phyloP scores from a whole-genome alignment of 2,797 vertebrate species.

The Percopsis omiscomaycus region DNA sequence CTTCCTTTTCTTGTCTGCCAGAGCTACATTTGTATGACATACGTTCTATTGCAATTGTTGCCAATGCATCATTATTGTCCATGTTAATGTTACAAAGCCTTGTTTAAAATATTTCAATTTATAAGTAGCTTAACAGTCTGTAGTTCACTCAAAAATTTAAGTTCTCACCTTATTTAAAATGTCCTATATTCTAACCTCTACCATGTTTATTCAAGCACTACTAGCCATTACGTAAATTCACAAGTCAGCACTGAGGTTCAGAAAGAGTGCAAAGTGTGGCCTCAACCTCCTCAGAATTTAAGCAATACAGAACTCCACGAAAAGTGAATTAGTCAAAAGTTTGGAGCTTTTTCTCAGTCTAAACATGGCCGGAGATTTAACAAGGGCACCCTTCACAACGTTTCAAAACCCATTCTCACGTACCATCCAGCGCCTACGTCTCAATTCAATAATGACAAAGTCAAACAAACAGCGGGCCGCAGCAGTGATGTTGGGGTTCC shows the following conservation, averaged over 20 bases:
- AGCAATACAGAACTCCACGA: conserved; percentile 40
- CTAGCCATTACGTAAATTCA: conserved; percentile 49
- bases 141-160: too few species aligned
- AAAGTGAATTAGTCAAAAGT: conserved; percentile 42
- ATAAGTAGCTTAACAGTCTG: too few species aligned
- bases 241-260: conserved; percentile 63
- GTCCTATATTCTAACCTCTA: conserved; percentile 32
- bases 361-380: conserved; percentile 62
- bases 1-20: conserved; percentile 18
- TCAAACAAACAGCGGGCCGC: conserved; percentile 67
- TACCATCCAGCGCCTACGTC: conserved; percentile 44
- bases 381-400: conserved; percentile 63
- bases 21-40: conserved; percentile 39
- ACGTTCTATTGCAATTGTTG: conserved; percentile 38
- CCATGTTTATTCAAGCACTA: conserved; percentile 51
- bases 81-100: too few species aligned
- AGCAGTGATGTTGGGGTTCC: conserved; percentile 53
- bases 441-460: conserved; percentile 66
- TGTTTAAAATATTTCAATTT: too few species aligned
- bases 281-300: conserved; percentile 35
- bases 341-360: conserved; percentile 55
- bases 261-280: conserved; percentile 59
- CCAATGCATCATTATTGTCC: too few species aligned
- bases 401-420: conserved; percentile 45
- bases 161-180: too few species aligned